These are phyloP conservation scores for Neopelma chrysocephalum DNA, from an alignment of 2,797 vertebrate genomes.

Conservation along the genomic window DNA sequence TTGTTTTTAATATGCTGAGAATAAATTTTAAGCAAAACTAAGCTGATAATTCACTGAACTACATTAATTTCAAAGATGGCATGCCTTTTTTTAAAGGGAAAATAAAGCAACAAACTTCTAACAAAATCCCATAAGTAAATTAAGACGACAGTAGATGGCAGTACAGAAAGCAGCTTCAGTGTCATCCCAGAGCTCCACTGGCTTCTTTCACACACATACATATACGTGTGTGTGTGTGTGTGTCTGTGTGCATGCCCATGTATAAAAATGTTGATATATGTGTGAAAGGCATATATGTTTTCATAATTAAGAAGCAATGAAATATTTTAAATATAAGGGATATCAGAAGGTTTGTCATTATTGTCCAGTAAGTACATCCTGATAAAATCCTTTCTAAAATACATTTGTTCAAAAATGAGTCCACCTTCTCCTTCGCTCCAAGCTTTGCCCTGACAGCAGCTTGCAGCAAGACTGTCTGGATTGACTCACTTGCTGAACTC, in stretches of 20 bases:
- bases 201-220: background rate
- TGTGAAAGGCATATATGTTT: background rate
- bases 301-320: background rate
- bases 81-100: background rate
- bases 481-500: background rate
- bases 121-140: background rate
- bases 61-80: background rate
- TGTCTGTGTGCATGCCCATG: background rate
- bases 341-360: background rate
- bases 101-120: background rate
- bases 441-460: background rate
- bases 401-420: background rate
- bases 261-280: background rate
- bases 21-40: background rate
- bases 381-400: background rate
- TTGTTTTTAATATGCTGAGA: background rate
- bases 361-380: background rate
- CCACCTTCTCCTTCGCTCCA: background rate
- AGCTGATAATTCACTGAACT: background rate
- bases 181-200: background rate
- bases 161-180: background rate
- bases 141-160: constrained; percentile 16
- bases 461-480: background rate
- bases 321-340: background rate
- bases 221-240: fast-evolving